Conservation (phyloP, 2,888 invertebrate species). For the Brenthis ino region DNA sequence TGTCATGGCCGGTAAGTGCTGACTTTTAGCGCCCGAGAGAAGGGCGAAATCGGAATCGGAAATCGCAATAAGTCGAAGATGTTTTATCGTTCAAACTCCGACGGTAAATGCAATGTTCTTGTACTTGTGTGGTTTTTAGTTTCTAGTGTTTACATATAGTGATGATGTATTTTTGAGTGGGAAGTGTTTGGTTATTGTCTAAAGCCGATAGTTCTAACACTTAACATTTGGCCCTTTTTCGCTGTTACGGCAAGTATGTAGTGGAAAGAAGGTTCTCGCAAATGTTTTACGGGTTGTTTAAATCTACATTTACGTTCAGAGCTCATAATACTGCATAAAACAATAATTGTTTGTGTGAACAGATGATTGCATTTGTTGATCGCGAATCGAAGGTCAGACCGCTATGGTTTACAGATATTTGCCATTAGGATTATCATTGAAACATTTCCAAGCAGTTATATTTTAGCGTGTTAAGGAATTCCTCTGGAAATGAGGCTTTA, state of each 20-base stretch:
- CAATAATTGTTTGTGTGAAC: conserved; percentile 59
- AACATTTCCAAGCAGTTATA: conserved; percentile 40
- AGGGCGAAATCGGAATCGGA: conserved; percentile 81
- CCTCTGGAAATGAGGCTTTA: conserved; percentile 54
- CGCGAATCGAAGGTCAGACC: conserved; percentile 54
- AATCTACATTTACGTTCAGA: conserved; percentile 33
- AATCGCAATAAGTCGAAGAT: conserved; percentile 82
- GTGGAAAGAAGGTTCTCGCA: conserved; percentile 61
- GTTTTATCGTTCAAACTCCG: conserved; percentile 83
- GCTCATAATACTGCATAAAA: conserved; percentile 47
- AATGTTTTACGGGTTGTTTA: conserved; percentile 52
- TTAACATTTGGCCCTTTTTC: conserved; percentile 63
- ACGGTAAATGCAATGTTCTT: conserved; percentile 83
- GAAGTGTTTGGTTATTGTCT: conserved; percentile 73
- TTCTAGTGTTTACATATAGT: conserved; percentile 74
- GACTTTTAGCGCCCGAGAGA: conserved; percentile 82
- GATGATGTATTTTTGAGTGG: conserved; percentile 64
- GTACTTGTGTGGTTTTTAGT: conserved; percentile 79
- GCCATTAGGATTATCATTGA: conserved; percentile 40
- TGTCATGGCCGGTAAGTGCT: conserved; percentile 92
- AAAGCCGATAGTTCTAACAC: conserved; percentile 63
- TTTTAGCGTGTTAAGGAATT: conserved; percentile 43
- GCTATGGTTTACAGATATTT: conserved; percentile 53
- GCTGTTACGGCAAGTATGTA: conserved; percentile 58
- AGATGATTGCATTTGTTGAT: conserved; percentile 66